Evolutionary conservation across 2,888 invertebrate species (phyloP).

Genomic region (Harpalus rubripes): DNA sequence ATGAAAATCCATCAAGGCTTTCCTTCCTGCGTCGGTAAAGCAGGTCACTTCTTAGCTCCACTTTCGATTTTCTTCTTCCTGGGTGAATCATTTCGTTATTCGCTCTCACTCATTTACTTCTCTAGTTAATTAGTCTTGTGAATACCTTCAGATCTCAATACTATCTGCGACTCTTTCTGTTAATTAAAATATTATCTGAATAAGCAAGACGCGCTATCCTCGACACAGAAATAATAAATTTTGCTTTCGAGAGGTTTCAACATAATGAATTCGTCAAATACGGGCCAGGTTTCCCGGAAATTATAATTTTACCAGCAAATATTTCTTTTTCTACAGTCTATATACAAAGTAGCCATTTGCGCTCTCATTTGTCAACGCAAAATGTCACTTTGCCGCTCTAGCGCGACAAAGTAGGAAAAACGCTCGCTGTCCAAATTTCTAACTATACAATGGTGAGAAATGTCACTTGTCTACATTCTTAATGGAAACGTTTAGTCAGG

Average conservation of each 20-base stretch:
- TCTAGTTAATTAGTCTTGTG: constrained; percentile 22
- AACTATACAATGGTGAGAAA: too few species aligned
- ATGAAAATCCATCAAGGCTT: constrained; percentile 37
- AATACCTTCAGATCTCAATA: constrained; percentile 35
- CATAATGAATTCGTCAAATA: not conserved
- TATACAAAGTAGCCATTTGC: too few species aligned
- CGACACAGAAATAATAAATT: not conserved
- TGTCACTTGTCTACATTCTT: too few species aligned
- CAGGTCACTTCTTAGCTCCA: constrained; percentile 41
- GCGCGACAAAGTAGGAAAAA: too few species aligned
- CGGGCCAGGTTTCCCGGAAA: not conserved
- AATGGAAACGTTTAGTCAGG: too few species aligned
- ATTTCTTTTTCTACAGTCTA: too few species aligned
- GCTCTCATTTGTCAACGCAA: too few species aligned
- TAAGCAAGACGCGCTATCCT: not conserved
- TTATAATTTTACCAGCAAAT: not conserved
- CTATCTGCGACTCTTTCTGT: constrained; percentile 2
- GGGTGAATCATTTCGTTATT: constrained; percentile 24
- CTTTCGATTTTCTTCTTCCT: constrained; percentile 29
- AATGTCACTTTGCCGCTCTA: too few species aligned
- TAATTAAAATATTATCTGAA: constrained; percentile 38
- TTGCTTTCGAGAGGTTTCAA: not conserved
- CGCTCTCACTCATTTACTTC: constrained; percentile 37
- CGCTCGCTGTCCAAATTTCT: too few species aligned
- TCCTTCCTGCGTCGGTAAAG: not conserved